Base-by-base conservation (phyloP, 2,797 vertebrate genomes). In the Pachyuromys duprasi region DNA sequence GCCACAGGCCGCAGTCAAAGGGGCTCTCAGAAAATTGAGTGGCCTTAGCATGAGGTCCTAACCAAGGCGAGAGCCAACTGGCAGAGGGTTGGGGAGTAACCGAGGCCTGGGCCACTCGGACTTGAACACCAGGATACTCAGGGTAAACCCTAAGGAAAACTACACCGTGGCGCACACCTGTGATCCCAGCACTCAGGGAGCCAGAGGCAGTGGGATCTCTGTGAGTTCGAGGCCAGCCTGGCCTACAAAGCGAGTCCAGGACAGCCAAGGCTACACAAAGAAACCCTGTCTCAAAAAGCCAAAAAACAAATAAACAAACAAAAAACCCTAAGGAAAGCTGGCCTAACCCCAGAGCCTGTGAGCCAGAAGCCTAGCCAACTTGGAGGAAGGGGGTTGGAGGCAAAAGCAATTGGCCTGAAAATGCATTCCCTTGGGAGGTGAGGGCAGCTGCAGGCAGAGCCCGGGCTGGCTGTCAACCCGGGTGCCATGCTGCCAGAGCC, bases 401-500 rank as follows among this genome's bases (percentile, higher is more conserved):
- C 74, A 36, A 75, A 87, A 95, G 49, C 20, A 76, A 83, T 36
- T 87, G 55, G 62, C 33, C n/a, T 70, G 67, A 83, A 89, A 92
- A 91, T 31, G 45, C 28, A 49, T 75, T 42, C 79, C 28, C 8
- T 4, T 33, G 63, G 62, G 53, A 9, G 4, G 24, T 31, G 15
- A 22, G 39, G 42, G n/a, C 72, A 31, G 60, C 9, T 57, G 36
- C 0, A 0, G 49, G 5, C 60, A 88, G 91, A 90, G 53, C 65
- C 39, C 6, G 63, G 57, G 75, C 15, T 2, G 24, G 87, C 65
- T 20, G 14, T 49, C 88, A 24, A 28, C 22, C 0, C 0, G 45
- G 82, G 74, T 2, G 20, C 53, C 39, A 26, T 3, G 39, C 57
- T 53, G 36, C 63, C 3, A 28, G 31, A 74, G 49, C 69, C 9